Conservation (phyloP, 2,797 vertebrate genomes). For the Xiphophorus birchmanni region DNA sequence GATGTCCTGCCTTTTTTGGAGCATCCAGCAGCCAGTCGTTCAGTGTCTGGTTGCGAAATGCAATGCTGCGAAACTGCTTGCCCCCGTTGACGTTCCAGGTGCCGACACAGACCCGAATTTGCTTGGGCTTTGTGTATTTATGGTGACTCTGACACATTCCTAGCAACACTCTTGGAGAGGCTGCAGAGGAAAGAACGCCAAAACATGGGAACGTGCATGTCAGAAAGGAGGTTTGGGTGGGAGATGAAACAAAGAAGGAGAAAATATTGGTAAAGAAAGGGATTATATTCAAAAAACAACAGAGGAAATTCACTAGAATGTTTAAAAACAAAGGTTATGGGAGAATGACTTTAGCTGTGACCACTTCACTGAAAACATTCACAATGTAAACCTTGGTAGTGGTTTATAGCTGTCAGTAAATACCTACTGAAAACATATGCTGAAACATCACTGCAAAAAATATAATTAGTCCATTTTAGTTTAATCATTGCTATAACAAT, state of each 20-base stretch:
- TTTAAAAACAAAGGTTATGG: slow-evolving; percentile 25
- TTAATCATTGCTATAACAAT: slow-evolving; percentile 7
- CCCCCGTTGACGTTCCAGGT: slow-evolving; percentile 99
- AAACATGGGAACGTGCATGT: not conserved
- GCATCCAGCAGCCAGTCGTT: slow-evolving; percentile 98
- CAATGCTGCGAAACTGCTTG: slow-evolving; percentile 98
- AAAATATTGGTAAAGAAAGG: slow-evolving; percentile 15
- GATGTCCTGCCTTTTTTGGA: slow-evolving; percentile 88
- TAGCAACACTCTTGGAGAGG: slow-evolving; percentile 93
- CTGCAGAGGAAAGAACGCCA: slow-evolving; percentile 68
- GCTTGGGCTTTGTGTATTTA: slow-evolving; percentile 92
- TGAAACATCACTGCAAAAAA: slow-evolving; percentile 8
- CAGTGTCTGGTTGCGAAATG: slow-evolving; percentile 97
- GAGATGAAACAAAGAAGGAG: slow-evolving; percentile 15
- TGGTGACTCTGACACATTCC: slow-evolving; percentile 97
- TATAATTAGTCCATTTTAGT: slow-evolving; percentile 2
- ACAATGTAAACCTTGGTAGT: slow-evolving; percentile 49
- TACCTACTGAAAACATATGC: not conserved
- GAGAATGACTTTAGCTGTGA: slow-evolving; percentile 10
- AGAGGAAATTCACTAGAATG: slow-evolving; percentile 37
- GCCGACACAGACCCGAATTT: slow-evolving; percentile 90
- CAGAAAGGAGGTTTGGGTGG: slow-evolving; percentile 6
- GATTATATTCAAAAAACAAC: slow-evolving; percentile 28
- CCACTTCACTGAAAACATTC: slow-evolving; percentile 28
- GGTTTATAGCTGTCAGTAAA: slow-evolving; percentile 46